A percentile compares a stretch with the other conserved stretches of the same genome.
phyloP scores from a whole-genome alignment of 1,140 invertebrate species.

The Augochlora pura region DNA sequence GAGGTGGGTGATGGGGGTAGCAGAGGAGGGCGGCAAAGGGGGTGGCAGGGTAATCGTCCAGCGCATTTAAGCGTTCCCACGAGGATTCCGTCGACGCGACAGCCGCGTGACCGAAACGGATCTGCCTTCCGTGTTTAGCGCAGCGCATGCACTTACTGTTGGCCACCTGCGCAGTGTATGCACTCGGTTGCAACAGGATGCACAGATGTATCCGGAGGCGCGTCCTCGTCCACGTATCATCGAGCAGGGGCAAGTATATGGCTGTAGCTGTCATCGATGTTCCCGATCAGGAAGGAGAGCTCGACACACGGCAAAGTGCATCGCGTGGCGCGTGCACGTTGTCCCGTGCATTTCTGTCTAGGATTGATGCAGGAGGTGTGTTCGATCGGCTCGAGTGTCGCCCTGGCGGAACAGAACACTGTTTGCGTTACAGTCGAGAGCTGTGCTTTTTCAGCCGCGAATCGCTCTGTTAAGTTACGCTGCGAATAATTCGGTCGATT shows the following conservation, averaged over 20 bases:
- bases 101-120: slow-evolving; percentile 54
- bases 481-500: too few species aligned
- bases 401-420: neutral
- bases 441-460: too few species aligned
- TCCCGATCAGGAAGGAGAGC: slow-evolving; percentile 47
- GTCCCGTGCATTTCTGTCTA: slow-evolving; percentile 21
- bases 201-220: slow-evolving; percentile 18
- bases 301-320: slow-evolving; percentile 40
- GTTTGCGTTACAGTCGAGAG: neutral
- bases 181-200: slow-evolving; percentile 47
- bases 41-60: slow-evolving; percentile 41
- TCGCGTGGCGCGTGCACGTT: slow-evolving; percentile 27
- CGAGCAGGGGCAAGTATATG: slow-evolving; percentile 32
- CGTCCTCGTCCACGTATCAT: slow-evolving; percentile 48
- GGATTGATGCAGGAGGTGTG: neutral
- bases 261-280: slow-evolving; percentile 27
- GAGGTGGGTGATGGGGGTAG: too few species aligned
- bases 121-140: slow-evolving; percentile 54
- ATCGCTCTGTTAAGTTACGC: too few species aligned
- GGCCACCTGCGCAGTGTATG: slow-evolving; percentile 51
- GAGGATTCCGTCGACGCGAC: slow-evolving; percentile 36
- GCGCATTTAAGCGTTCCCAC: slow-evolving; percentile 58
- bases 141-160: slow-evolving; percentile 52
- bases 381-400: neutral
- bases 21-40: too few species aligned